A percentile compares a stretch with the other conserved stretches of the same genome.
These are phyloP conservation scores for Asbolus verrucosus DNA, from an alignment of 1,140 invertebrate genomes.

Conservation along the genomic window DNA sequence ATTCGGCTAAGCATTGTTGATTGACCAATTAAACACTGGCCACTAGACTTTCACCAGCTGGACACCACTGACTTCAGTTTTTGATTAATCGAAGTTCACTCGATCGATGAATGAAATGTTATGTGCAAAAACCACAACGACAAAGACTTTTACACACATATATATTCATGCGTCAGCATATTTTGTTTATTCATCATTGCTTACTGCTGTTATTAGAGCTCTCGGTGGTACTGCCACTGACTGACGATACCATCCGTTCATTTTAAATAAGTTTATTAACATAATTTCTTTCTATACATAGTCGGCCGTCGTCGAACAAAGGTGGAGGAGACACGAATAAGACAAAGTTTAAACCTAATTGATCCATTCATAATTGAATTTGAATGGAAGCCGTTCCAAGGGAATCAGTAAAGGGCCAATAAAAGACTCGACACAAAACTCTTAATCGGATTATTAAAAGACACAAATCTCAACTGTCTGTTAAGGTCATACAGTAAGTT, in stretches of 20 bases:
- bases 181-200: slow-evolving; percentile 1
- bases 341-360: too few relatives aligned
- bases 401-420: too few relatives aligned
- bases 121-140: slow-evolving; percentile 8
- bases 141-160: slow-evolving; percentile 1
- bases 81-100: too few relatives aligned
- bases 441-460: too few relatives aligned
- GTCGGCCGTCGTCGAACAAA: slow-evolving; percentile 9
- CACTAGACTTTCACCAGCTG: slow-evolving; percentile 4
- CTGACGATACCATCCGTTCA: slow-evolving; percentile 39
- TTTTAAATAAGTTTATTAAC: slow-evolving; percentile 40
- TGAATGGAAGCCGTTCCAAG: too few relatives aligned
- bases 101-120: neutral
- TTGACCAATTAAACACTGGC: too few relatives aligned
- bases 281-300: slow-evolving; percentile 38
- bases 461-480: too few relatives aligned
- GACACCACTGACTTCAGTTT: too few relatives aligned
- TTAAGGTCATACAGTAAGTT: too few relatives aligned
- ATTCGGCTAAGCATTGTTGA: neutral
- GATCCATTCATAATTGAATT: too few relatives aligned
- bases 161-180: slow-evolving; percentile 11
- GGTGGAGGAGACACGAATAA: neutral
- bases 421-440: too few relatives aligned
- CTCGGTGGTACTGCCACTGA: slow-evolving; percentile 23
- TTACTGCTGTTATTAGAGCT: slow-evolving; percentile 2